Percentiles rank a stretch among this genome's conserved stretches.
Conservation (phyloP, 2,888 invertebrate genomes). For the Adineta ricciae region DNA sequence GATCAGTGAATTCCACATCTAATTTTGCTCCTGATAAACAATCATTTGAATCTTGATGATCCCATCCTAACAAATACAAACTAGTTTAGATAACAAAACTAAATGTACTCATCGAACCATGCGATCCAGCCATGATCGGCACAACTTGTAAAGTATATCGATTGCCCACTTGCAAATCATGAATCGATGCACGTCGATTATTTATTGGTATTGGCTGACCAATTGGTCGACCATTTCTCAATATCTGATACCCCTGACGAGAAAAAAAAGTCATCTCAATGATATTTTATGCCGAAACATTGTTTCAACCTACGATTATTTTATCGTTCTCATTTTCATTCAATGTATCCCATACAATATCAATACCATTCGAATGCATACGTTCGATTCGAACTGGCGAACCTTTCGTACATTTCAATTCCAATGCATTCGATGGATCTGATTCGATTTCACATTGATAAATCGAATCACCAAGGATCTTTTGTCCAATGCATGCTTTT, state of each 20-base stretch:
- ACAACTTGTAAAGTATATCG: slow-evolving; percentile 46
- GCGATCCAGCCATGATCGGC: slow-evolving; percentile 48
- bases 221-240: slow-evolving; percentile 47
- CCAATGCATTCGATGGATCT: slow-evolving; percentile 42
- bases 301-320: slow-evolving; percentile 42
- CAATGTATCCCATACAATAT: slow-evolving; percentile 48
- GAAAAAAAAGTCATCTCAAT: background rate
- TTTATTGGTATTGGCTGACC: slow-evolving; percentile 47
- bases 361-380: slow-evolving; percentile 46
- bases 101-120: background rate
- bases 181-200: slow-evolving; percentile 44
- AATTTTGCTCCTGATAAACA: slow-evolving; percentile 1
- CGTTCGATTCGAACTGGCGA: slow-evolving; percentile 47
- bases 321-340: slow-evolving; percentile 47
- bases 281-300: background rate
- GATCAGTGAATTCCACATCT: slow-evolving; percentile 42
- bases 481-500: background rate
- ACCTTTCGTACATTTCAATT: slow-evolving; percentile 45
- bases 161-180: slow-evolving; percentile 46
- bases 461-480: background rate
- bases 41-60: background rate
- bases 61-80: background rate
- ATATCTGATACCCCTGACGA: slow-evolving; percentile 47
- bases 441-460: slow-evolving; percentile 9
- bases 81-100: too few species aligned